These are phyloP conservation scores for Montipora capricornis DNA, from an alignment of 64 coral and sea anemone species.

Conservation along the genomic window DNA sequence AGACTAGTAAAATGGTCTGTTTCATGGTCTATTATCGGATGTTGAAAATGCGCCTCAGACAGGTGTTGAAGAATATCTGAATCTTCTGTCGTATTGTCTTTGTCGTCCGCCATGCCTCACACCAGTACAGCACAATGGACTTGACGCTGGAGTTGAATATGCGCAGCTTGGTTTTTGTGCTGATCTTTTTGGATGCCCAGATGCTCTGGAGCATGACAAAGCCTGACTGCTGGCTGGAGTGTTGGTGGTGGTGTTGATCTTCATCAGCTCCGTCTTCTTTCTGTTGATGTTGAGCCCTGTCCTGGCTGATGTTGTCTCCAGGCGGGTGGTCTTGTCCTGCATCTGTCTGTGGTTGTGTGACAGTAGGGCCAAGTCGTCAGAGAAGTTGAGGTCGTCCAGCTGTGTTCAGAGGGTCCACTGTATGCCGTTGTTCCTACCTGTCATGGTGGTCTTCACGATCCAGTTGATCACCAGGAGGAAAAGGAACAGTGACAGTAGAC, in stretches of 20 bases:
- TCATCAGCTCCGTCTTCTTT: not conserved
- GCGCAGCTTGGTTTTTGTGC: not conserved
- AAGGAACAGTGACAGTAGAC: not conserved
- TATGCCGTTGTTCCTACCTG: not conserved
- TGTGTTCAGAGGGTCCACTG: not conserved
- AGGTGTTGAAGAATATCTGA: not conserved
- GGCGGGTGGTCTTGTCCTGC: conserved; percentile 14
- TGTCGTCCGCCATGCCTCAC: conserved; percentile 24
- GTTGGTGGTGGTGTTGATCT: not conserved
- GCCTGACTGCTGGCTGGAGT: not conserved
- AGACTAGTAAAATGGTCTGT: no score
- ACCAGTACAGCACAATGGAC: conserved; percentile 37
- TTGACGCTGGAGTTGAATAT: conserved; percentile 32
- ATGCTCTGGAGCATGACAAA: not conserved
- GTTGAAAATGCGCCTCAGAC: no score
- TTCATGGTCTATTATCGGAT: no score
- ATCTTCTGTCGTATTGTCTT: not conserved
- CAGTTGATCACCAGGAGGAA: conserved; percentile 17
- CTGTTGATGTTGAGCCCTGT: not conserved
- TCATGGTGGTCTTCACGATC: not conserved
- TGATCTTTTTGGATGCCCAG: not conserved
- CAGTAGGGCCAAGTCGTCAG: not conserved
- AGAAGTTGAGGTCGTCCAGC: conserved; percentile 13
- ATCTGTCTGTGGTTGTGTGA: not conserved
- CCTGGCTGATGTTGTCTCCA: not conserved